Evolutionary conservation across 1,140 invertebrate genomes (phyloP).

Genomic region (Nixonia krombeini): DNA sequence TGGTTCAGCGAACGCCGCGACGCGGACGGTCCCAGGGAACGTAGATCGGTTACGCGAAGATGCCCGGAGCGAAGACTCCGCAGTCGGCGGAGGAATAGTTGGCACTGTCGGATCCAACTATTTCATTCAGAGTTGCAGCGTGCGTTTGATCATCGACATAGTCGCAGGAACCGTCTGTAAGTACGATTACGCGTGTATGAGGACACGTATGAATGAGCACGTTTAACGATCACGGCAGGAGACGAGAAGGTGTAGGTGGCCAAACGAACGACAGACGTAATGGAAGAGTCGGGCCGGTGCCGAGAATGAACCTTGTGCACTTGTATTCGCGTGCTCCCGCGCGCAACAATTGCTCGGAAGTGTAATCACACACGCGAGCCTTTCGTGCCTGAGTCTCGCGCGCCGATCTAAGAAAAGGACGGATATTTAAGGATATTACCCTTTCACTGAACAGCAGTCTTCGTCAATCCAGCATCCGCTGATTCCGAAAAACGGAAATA

Average conservation of each 20-base stretch:
- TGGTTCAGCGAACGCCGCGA: too few species aligned
- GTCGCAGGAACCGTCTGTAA: slow-evolving; percentile 18
- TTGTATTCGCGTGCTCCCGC: slow-evolving; percentile 31
- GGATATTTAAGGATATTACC: too few species aligned
- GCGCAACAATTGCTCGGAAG: slow-evolving; percentile 33
- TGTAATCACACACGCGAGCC: slow-evolving; percentile 22
- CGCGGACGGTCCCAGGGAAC: too few species aligned
- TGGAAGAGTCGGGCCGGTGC: slow-evolving; percentile 18
- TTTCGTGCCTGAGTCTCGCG: too few species aligned
- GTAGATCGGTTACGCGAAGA: too few species aligned
- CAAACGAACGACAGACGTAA: slow-evolving; percentile 8
- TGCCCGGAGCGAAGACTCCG: slow-evolving; percentile 45
- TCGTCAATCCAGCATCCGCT: too few species aligned
- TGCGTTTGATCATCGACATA: slow-evolving; percentile 14
- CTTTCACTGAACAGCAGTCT: too few species aligned
- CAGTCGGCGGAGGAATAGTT: slow-evolving; percentile 59
- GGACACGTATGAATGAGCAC: slow-evolving; percentile 24
- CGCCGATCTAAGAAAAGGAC: too few species aligned
- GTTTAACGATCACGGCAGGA: slow-evolving; percentile 23
- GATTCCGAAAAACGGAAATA: too few species aligned
- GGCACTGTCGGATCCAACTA: slow-evolving; percentile 65
- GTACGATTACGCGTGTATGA: slow-evolving; percentile 22
- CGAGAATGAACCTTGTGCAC: slow-evolving; percentile 28
- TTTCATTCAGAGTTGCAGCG: slow-evolving; percentile 57
- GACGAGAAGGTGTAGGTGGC: slow-evolving; percentile 21